phyloP scores from a whole-genome alignment of 2,888 invertebrate genomes.

The Itoplectis maculator region DNA sequence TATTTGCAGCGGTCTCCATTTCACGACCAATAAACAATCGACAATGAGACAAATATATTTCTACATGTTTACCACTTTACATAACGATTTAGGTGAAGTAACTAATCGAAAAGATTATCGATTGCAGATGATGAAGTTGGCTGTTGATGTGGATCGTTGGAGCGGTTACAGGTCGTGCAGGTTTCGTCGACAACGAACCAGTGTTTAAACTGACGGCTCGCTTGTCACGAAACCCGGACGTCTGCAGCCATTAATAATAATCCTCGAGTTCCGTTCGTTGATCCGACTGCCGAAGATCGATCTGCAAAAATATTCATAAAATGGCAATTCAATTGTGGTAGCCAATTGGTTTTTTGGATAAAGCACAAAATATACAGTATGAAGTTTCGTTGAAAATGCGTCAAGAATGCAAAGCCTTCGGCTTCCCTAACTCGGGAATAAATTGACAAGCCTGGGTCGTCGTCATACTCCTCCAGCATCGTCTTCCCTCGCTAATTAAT shows the following conservation, averaged over 20 bases:
- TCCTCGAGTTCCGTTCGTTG: neutral
- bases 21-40: slow-evolving; percentile 9
- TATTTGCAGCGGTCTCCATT: slow-evolving; percentile 6
- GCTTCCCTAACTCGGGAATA: slow-evolving; percentile 70
- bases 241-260: slow-evolving; percentile 80
- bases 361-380: slow-evolving; percentile 7
- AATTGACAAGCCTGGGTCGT: slow-evolving; percentile 67
- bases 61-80: no score
- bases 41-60: no score
- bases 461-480: slow-evolving; percentile 5
- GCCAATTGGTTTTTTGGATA: neutral
- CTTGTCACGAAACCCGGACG: slow-evolving; percentile 94
- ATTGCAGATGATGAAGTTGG: neutral
- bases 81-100: neutral
- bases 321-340: slow-evolving; percentile 15
- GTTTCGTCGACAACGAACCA: slow-evolving; percentile 99
- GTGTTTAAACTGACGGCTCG: slow-evolving; percentile 89
- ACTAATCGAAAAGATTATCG: neutral
- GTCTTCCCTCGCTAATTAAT: slow-evolving; percentile 72
- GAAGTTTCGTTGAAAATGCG: slow-evolving; percentile 35
- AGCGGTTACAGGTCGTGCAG: slow-evolving; percentile 91
- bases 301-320: slow-evolving; percentile 43
- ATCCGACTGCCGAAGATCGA: neutral
- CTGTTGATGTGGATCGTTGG: slow-evolving; percentile 72
- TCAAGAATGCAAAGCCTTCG: slow-evolving; percentile 59